Conservation (phyloP, 1,140 invertebrate species). For the Drosophila sulfurigaster region DNA sequence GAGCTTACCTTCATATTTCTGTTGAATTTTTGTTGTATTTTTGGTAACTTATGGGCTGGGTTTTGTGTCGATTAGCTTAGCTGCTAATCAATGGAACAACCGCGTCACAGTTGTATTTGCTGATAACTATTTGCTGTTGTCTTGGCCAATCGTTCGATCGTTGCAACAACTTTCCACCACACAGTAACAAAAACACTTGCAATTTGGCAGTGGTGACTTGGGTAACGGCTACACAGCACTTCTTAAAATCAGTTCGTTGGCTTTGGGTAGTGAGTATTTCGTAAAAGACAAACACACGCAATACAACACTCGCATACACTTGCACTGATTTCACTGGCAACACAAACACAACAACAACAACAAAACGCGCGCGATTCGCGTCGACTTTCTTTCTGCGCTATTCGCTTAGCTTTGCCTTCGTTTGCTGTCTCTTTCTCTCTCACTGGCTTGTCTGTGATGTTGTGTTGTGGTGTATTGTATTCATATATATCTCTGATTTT, state of each 20-base stretch:
- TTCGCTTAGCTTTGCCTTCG: slow-evolving; percentile 12
- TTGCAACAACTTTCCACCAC: slow-evolving; percentile 67
- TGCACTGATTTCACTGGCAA: slow-evolving; percentile 58
- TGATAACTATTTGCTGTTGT: slow-evolving; percentile 9
- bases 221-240: slow-evolving; percentile 7
- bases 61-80: slow-evolving; percentile 48
- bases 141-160: background rate
- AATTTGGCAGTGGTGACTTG: slow-evolving; percentile 52
- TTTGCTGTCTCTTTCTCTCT: background rate
- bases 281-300: background rate
- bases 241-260: slow-evolving; percentile 23
- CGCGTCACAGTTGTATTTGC: slow-evolving; percentile 8
- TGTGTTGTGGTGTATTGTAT: background rate
- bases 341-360: background rate
- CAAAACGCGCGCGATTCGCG: slow-evolving; percentile 59
- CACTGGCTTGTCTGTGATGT: background rate
- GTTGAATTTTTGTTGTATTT: slow-evolving; percentile 14
- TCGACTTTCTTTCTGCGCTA: slow-evolving; percentile 70
- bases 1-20: slow-evolving; percentile 69
- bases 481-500: slow-evolving; percentile 16
- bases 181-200: slow-evolving; percentile 53
- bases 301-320: slow-evolving; percentile 2
- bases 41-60: slow-evolving; percentile 42
- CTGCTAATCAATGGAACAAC: slow-evolving; percentile 61
- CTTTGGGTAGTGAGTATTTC: slow-evolving; percentile 7